Evolutionary conservation across 2,888 invertebrate species (phyloP), one percentile per base, ranked within the genome.

Genomic region (Phragmatobia fuliginosa): DNA sequence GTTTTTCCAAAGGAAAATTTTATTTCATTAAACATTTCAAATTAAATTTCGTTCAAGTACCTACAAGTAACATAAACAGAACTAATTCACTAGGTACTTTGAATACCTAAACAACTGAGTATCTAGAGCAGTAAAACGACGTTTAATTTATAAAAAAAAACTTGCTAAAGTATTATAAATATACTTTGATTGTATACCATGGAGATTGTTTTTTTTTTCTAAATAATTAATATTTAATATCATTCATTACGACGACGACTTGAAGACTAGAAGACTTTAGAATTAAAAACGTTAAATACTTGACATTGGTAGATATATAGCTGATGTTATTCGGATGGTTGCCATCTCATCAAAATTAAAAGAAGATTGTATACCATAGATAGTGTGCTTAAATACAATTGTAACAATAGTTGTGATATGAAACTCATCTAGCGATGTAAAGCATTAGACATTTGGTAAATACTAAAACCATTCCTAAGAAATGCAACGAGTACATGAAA

Each of bases 301-400:
- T n/a, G n/a, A n/a, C n/a, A n/a, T n/a, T n/a, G n/a, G n/a, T n/a
- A n/a, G n/a, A n/a, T n/a, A n/a, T n/a, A n/a, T n/a, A n/a, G n/a
- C n/a, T n/a, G n/a, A n/a, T n/a, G n/a, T n/a, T n/a, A n/a, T n/a
- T n/a, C n/a, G n/a, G n/a, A n/a, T n/a, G n/a, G n/a, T n/a, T n/a
- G n/a, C n/a, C n/a, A n/a, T n/a, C n/a, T n/a, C n/a, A n/a, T n/a
- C n/a, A n/a, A n/a, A n/a, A n/a, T n/a, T n/a, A n/a, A n/a, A n/a
- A n/a, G n/a, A n/a, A n/a, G n/a, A n/a, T n/a, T n/a, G n/a, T 45
- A 45, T 45, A 21, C 45, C 21, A 45, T 45, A 21, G 6, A 21
- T 21, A 45, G 18, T 18, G 4, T 41, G 41, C 18, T 60, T 32
- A 49, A 60, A 64, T 70, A 60, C 65, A 71, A 10, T 45, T 71